These are phyloP conservation scores for Epizoanthus scotinus DNA, from an alignment of 92 coral and sea anemone species.

Conservation along the genomic window DNA sequence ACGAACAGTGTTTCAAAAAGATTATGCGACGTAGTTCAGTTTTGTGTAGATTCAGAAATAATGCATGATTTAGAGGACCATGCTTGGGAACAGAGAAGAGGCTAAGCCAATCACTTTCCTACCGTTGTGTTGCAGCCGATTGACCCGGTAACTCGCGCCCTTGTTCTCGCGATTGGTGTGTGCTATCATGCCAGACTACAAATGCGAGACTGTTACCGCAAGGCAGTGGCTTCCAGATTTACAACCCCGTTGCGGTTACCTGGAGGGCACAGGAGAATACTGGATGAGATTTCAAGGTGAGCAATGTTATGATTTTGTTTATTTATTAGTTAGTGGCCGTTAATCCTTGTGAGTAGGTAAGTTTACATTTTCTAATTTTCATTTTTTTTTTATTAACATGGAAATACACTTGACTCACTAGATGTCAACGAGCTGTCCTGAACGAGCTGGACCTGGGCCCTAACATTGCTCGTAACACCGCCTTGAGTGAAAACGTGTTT, in stretches of 20 bases:
- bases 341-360: neutral
- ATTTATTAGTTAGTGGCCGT: neutral
- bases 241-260: constrained; percentile 52
- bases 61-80: neutral
- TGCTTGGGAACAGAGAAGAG: neutral
- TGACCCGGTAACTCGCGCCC: constrained; percentile 66
- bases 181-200: constrained; percentile 84
- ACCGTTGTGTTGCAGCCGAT: constrained; percentile 44
- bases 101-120: too few species aligned
- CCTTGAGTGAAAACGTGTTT: constrained; percentile 87
- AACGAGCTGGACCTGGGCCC: constrained; percentile 64
- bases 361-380: too few species aligned
- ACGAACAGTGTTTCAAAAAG: too few species aligned
- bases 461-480: constrained; percentile 82
- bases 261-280: constrained; percentile 66
- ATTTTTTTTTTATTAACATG: too few species aligned
- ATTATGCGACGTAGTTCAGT: too few species aligned
- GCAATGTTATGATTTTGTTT: neutral
- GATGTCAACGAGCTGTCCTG: constrained; percentile 83
- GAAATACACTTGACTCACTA: neutral
- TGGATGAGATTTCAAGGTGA: constrained; percentile 66
- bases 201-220: constrained; percentile 59
- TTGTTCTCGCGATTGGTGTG: constrained; percentile 82
- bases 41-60: too few species aligned
- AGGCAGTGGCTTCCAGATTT: constrained; percentile 53